Evolutionary conservation across 2,113 vertebrate species (phyloP), one percentile per base, ranked within the genome.

Genomic region (Ptilorrhoa leucosticta): DNA sequence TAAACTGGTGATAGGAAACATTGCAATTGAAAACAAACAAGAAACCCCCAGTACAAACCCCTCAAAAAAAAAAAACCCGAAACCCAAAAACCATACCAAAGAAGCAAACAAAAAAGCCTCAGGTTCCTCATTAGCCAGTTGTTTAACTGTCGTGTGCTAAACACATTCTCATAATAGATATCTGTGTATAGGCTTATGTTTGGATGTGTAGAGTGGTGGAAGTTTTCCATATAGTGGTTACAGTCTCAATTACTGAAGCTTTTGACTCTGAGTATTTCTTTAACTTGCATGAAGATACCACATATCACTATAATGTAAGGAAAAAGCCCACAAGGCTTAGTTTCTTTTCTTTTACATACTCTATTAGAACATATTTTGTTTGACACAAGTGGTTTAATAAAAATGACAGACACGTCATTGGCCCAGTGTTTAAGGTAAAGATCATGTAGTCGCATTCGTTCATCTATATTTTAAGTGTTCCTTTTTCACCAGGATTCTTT

Each of bases 381-480:
- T 17, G 2, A 53, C 17, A 35, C 11, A 37, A 53, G 21, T 45
- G 18, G 28, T 73, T 84, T 63, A 63, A 75, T 79, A 28, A 48
- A 83, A 89, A 48, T 4, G 12, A 26, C 11, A 13, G 22, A 35
- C 8, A 15, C 0, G 0, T 53, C 16, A 9, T 42, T 87, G 17
- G n/a, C 33, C 23, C 13, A 6, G 3, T 63, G 53, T 78, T 75
- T 33, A 65, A 64, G 42, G 21, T 44, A 61, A 61, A 91, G 82
- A 66, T 56, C 3, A 48, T 61, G 8, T 15, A 64, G n/a, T 69
- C 0, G 0, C 10, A n/a, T 83, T 93, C 7, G 26, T 4, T 61
- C 37, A 31, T 7, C 7, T 80, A 2, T n/a, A 19, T 64, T 72
- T 72, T 60, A 45, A 8, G 7, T 50, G 22, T 1, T 19, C 31